Evolutionary conservation across 92 coral and sea anemone species (phyloP).

Genomic region (Pocillopora meandrina): DNA sequence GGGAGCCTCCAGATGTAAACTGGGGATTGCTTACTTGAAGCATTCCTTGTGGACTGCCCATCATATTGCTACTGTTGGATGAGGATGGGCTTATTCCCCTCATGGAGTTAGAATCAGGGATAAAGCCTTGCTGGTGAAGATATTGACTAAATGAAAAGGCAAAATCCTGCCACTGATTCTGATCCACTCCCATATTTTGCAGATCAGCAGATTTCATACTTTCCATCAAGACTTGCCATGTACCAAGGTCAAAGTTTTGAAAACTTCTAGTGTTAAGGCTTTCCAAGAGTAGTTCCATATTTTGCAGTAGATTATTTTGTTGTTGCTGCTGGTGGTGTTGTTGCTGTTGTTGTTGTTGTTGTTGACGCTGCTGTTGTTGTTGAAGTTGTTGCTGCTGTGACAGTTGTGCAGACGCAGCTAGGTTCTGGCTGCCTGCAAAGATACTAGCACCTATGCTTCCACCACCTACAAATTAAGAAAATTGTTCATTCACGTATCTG

Average conservation of each 20-base stretch:
- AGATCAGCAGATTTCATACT: constrained; percentile 93
- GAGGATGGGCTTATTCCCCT: constrained; percentile 38
- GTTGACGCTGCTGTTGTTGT: constrained; percentile 46
- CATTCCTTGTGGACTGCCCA: constrained; percentile 49
- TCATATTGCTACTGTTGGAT: constrained; percentile 14
- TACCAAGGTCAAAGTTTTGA: constrained; percentile 83
- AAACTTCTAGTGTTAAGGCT: constrained; percentile 93
- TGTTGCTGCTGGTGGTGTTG: constrained; percentile 53
- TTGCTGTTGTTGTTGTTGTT: constrained; percentile 39
- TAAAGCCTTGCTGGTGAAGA: constrained; percentile 75
- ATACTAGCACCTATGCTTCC: constrained; percentile 32
- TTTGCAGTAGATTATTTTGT: constrained; percentile 75
- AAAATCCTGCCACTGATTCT: constrained; percentile 94
- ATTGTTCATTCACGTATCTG: neutral
- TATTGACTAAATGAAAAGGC: constrained; percentile 96
- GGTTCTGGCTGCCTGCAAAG: constrained; percentile 45
- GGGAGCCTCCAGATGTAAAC: constrained; percentile 48
- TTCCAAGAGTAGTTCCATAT: constrained; percentile 89
- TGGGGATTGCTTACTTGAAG: constrained; percentile 52
- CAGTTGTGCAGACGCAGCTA: constrained; percentile 31
- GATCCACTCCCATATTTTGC: constrained; percentile 84
- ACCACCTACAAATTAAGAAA: constrained; percentile 15
- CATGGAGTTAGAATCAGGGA: constrained; percentile 28
- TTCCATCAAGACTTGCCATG: constrained; percentile 92
- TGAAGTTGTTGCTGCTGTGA: constrained; percentile 61